Base-by-base conservation (phyloP, 1,140 invertebrate species). In the Theocolax elegans region DNA sequence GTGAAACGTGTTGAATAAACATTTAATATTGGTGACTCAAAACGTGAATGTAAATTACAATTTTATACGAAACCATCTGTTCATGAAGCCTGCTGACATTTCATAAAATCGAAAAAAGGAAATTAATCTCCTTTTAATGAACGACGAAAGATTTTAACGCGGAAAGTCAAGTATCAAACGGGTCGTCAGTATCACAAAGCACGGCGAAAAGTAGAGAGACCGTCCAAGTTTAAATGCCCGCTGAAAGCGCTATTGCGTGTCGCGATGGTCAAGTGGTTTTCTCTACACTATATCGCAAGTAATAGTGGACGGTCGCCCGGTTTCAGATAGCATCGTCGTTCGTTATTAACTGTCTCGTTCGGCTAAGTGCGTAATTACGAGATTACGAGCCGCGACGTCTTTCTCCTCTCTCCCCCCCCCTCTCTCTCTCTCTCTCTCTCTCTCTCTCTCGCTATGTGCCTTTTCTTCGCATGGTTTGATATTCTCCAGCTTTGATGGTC, bases 271-370 rank as follows among this genome's bases (percentile, higher is more conserved):
- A 3, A 42, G 21, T 25, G 19, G 56, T 59, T 19, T 60, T 29
- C 15, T 27, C 42, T 44, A 6, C 13, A 3, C 13, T 12, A 23
- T n/a, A 49, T 23, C 6, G 25, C 15, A 35, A 35, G 9, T 42
- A 58, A 21, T 25, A 35, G 40, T 3, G 42, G 12, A 44, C 53
- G 17, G 10, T 54, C 15, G 13, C 8, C 7, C n/a, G 21, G 23
- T 64, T 25, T 63, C 31, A 46, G 25, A 58, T 35, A 23, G 25
- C 4, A 58, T 23, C 44, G 29, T 8, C 19, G n/a, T n/a, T n/a
- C 15, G 29, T 58, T 67, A 67, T 56, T 67, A 67, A 58, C 31
- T 46, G 64, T 56, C 53, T 67, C 25, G 29, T 38, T 67, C 40
- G 27, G 3, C 53, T 21, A 49, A 67, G 54, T 67, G 54, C 54